Percentiles rank a stretch among this genome's conserved stretches.
Evolutionary conservation across 2,797 vertebrate genomes (phyloP).

Genomic region (Falco berigora): DNA sequence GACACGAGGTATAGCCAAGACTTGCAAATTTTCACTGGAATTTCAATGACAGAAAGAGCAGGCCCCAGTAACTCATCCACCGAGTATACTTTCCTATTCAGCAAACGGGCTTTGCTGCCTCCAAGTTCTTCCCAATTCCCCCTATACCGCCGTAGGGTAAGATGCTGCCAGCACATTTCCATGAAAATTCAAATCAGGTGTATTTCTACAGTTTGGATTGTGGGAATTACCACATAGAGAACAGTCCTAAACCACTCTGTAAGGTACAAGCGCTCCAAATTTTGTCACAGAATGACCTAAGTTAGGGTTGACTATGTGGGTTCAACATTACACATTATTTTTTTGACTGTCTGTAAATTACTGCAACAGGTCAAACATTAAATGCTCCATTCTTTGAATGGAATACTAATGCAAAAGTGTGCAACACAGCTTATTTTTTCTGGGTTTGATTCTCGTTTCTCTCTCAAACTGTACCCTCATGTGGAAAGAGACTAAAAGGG

Average conservation of each 20-base stretch:
- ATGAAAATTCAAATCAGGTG: not conserved
- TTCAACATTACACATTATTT: not conserved
- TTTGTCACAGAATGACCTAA: not conserved
- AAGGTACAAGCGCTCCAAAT: not conserved
- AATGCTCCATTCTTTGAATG: not conserved
- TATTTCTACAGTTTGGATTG: not conserved
- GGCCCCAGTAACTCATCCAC: not conserved
- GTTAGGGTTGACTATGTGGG: not conserved
- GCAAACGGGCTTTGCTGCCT: not conserved
- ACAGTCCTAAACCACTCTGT: not conserved
- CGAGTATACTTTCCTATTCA: not conserved
- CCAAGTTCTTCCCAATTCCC: not conserved
- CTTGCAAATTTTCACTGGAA: not conserved
- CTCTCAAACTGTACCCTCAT: not conserved
- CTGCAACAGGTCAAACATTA: not conserved
- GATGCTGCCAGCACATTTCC: not conserved
- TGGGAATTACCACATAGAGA: not conserved
- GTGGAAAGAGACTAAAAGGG: not conserved
- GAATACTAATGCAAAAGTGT: not conserved
- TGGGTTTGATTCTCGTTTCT: not conserved
- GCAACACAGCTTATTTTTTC: not conserved
- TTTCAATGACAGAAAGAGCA: not conserved
- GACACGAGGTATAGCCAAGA: not conserved
- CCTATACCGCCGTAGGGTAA: not conserved
- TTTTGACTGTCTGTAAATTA: not conserved